A percentile compares a stretch with the other conserved stretches of the same genome.
These are phyloP conservation scores for Xylota sylvarum DNA, from an alignment of 2,888 invertebrate genomes.

Conservation along the genomic window DNA sequence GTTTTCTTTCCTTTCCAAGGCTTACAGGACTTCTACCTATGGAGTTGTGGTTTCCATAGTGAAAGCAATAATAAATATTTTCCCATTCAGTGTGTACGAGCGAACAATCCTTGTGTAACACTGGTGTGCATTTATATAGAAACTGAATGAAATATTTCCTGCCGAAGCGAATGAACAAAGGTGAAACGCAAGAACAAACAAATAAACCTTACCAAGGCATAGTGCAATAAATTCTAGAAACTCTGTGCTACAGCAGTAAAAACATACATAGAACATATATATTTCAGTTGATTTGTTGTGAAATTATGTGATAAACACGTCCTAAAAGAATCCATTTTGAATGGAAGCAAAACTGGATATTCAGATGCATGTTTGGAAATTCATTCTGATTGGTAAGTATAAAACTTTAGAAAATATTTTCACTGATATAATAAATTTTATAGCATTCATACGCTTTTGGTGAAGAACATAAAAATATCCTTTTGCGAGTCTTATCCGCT, in stretches of 20 bases:
- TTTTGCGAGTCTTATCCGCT: no score
- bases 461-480: no score
- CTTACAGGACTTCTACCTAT: neutral
- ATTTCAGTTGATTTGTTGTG: constrained; percentile 31
- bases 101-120: constrained; percentile 57
- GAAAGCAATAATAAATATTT: constrained; percentile 28
- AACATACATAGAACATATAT: neutral
- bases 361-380: constrained; percentile 80
- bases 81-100: constrained; percentile 39
- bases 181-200: constrained; percentile 29
- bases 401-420: neutral
- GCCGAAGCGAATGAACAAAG: constrained; percentile 22
- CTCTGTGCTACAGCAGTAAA: constrained; percentile 17
- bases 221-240: constrained; percentile 30
- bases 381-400: constrained; percentile 79
- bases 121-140: constrained; percentile 26
- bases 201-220: constrained; percentile 19
- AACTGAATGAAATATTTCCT: constrained; percentile 58
- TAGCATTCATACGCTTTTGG: no score
- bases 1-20: constrained; percentile 30
- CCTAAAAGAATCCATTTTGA: constrained; percentile 77
- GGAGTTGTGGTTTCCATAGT: constrained; percentile 5
- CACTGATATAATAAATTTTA: constrained; percentile 1
- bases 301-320: constrained; percentile 74
- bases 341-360: constrained; percentile 79